phyloP scores from a whole-genome alignment of 2,888 invertebrate species.

The Campoletis raptor region DNA sequence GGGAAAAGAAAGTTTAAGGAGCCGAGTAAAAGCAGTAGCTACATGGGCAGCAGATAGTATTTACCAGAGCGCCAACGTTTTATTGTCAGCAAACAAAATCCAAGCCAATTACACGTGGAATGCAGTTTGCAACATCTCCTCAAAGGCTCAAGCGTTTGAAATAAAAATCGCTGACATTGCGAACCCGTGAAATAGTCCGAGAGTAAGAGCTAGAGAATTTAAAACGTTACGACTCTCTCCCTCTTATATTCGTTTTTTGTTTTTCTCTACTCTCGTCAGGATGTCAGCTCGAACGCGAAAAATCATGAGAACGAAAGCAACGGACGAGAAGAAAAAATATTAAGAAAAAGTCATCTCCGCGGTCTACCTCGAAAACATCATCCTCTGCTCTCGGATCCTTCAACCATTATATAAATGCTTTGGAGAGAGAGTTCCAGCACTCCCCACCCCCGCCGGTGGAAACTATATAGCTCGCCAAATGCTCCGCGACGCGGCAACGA shows the following conservation, averaged over 20 bases:
- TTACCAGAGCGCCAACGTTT: conserved; percentile 74
- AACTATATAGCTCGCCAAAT: neutral
- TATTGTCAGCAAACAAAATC: conserved; percentile 81
- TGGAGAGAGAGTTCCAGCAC: neutral
- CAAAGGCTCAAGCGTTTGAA: neutral
- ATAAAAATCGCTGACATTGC: conserved; percentile 50
- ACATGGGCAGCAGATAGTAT: conserved; percentile 63
- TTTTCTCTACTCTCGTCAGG: neutral
- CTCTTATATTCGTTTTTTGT: neutral
- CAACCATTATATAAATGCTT: neutral
- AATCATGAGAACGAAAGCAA: neutral
- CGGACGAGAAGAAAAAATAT: neutral
- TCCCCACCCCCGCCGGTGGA: too few relatives aligned
- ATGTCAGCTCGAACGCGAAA: neutral
- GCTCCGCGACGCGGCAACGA: neutral
- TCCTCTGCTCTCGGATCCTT: neutral
- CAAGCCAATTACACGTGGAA: conserved; percentile 80
- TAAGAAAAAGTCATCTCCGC: neutral
- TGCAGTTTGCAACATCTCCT: conserved; percentile 64
- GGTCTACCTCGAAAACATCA: neutral
- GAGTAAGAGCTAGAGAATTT: neutral
- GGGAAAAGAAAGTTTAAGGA: conserved; percentile 16
- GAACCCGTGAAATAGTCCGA: conserved; percentile 27
- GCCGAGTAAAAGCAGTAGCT: conserved; percentile 64
- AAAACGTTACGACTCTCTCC: neutral